phyloP scores from a whole-genome alignment of 2,888 invertebrate genomes.

The Chymomyza caudatula region DNA sequence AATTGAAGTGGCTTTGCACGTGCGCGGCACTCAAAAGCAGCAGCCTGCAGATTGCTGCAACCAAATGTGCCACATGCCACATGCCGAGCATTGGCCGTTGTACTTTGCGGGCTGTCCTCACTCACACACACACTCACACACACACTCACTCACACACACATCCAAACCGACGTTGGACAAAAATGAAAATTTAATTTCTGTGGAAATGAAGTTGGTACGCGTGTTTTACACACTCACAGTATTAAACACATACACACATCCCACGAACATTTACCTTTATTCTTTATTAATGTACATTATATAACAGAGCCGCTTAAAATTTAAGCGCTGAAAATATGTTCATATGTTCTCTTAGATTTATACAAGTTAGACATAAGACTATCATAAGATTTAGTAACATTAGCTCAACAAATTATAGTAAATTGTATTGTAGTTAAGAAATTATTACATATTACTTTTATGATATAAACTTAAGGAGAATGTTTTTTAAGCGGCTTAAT shows the following conservation, averaged over 20 bases:
- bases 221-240: background rate
- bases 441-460: background rate
- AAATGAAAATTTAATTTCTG: background rate
- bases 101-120: background rate
- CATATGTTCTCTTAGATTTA: background rate
- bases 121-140: background rate
- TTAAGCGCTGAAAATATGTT: background rate
- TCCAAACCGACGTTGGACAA: background rate
- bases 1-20: constrained; percentile 52
- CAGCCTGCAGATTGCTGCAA: background rate
- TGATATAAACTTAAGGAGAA: background rate
- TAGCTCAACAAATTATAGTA: background rate
- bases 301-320: background rate
- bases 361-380: background rate
- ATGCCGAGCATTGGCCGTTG: background rate
- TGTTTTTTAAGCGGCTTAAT: background rate
- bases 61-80: background rate
- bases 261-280: background rate
- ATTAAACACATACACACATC: no score
- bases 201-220: background rate
- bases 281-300: background rate
- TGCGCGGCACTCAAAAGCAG: constrained; percentile 25
- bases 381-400: background rate
- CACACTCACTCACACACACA: background rate
- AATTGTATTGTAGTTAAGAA: background rate